Conservation (phyloP, 2,888 invertebrate species). For the Dioctria linearis region DNA sequence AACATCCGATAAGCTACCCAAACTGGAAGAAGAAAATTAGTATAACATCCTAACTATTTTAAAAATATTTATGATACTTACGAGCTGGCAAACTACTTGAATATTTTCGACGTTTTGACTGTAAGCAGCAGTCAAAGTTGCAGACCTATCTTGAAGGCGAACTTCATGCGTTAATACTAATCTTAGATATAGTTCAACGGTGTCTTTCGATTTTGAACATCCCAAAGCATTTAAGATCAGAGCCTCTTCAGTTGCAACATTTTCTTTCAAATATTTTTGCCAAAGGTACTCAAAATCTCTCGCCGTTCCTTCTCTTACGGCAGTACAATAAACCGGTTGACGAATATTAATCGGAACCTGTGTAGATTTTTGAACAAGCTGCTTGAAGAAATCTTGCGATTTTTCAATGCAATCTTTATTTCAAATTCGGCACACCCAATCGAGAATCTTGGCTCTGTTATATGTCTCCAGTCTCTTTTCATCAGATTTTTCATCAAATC, state of each 20-base stretch:
- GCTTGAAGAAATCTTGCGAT: slow-evolving; percentile 69
- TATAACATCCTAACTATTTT: background rate
- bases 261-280: slow-evolving; percentile 74
- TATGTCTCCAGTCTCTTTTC: slow-evolving; percentile 75
- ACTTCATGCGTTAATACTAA: slow-evolving; percentile 70
- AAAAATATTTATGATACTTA: slow-evolving; percentile 61
- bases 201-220: slow-evolving; percentile 75
- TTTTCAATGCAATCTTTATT: slow-evolving; percentile 74
- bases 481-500: slow-evolving; percentile 68
- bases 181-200: slow-evolving; percentile 73
- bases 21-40: slow-evolving; percentile 59
- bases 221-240: slow-evolving; percentile 78
- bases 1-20: slow-evolving; percentile 64
- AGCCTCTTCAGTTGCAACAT: slow-evolving; percentile 80
- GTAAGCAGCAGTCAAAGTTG: slow-evolving; percentile 71
- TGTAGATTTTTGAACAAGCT: slow-evolving; percentile 56
- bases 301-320: slow-evolving; percentile 76
- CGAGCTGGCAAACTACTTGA: slow-evolving; percentile 70
- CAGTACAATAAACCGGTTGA: slow-evolving; percentile 82
- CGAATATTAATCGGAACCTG: slow-evolving; percentile 78
- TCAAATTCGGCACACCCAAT: slow-evolving; percentile 78
- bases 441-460: slow-evolving; percentile 75
- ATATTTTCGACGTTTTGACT: slow-evolving; percentile 74
- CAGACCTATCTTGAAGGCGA: slow-evolving; percentile 67
- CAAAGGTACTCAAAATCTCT: slow-evolving; percentile 79